A percentile compares a stretch with the other conserved stretches of the same genome.
Evolutionary conservation across 2,797 vertebrate genomes (phyloP).

Genomic region (Galagoides demidoff): DNA sequence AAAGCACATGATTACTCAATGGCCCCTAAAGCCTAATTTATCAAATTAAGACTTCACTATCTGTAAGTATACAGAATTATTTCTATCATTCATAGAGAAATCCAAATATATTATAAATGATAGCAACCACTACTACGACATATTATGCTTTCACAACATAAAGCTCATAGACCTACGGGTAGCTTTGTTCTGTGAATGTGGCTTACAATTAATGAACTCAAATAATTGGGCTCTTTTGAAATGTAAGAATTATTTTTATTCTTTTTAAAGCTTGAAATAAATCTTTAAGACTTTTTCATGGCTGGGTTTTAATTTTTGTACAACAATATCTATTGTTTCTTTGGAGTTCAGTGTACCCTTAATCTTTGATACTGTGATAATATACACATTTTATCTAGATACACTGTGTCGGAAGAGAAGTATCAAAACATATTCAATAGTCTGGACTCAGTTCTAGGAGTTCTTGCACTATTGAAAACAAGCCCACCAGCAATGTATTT

Average conservation of each 20-base stretch:
- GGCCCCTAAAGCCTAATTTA: conserved; percentile 43
- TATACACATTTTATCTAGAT: not conserved
- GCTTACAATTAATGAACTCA: not conserved
- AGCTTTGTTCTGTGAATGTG: conserved; percentile 17
- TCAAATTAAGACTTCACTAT: conserved; percentile 45
- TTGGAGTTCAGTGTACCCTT: not conserved
- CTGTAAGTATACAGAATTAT: conserved; percentile 8
- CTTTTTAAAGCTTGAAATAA: conserved; percentile 6
- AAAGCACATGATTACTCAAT: conserved; percentile 42
- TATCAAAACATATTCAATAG: not conserved
- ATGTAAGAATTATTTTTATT: not conserved
- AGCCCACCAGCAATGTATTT: not conserved
- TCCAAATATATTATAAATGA: conserved; percentile 15
- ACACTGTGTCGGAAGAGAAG: not conserved
- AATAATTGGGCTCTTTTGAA: not conserved
- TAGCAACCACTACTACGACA: conserved; percentile 4
- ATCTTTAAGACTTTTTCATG: not conserved
- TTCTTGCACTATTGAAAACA: not conserved
- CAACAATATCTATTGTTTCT: not conserved
- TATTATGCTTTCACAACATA: not conserved
- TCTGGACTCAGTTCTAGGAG: not conserved
- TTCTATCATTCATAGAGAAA: conserved; percentile 15
- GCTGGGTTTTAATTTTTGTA: conserved; percentile 11
- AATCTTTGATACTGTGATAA: not conserved
- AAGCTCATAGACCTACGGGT: not conserved